Evolutionary conservation across 2,888 invertebrate species (phyloP), one percentile per base, ranked within the genome.

Genomic region (Sarcophaga carnaria): DNA sequence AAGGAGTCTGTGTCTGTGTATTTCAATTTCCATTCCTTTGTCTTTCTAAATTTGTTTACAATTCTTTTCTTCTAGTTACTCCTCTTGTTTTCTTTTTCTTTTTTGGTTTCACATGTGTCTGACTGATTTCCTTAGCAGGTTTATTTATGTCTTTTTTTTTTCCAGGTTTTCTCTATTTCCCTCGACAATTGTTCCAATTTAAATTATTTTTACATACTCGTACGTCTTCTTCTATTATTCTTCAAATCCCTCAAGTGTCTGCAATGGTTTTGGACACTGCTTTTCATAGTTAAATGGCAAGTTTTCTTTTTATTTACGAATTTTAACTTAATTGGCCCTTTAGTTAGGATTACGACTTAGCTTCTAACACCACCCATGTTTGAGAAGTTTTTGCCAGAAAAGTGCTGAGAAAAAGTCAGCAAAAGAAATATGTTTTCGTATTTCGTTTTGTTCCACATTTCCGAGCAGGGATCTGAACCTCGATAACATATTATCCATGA

Each of bases 151-250:
- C 17, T 14, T 54, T 78, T 54, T 78, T 54, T 78, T 62, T n/a
- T 70, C 49, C 8, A 63, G 22, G n/a, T 47, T 70, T 70, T 70
- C 62, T 6, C 2, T 25, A 54, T 25, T 67, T 27, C 66, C 83
- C 71, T 63, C n/a, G 78, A 81, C 80, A 78, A 83, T 81, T 84
- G 84, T 81, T 79, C 76, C 72, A 79, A 84, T 87, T 81, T 79
- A 84, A 84, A 82, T 82, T 87, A 76, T 69, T 67, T 69, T 63
- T 64, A 17, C 37, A 37, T 37, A 63, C 8, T 54, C 25, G 2
- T 17, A 70, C 4, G 27, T 27, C 3, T 71, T 27, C 3, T 71
- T 17, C 6, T 27, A 17, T 22, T 64, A 14, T 12, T 64, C 5
- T 17, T 45, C 59, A n/a, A 27, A 54, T 72, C 25, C 22, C 71